A percentile compares a stretch with the other conserved stretches of the same genome.
These are phyloP conservation scores for Tetranychus truncatus DNA, from an alignment of 2,888 invertebrate genomes.

Conservation along the genomic window DNA sequence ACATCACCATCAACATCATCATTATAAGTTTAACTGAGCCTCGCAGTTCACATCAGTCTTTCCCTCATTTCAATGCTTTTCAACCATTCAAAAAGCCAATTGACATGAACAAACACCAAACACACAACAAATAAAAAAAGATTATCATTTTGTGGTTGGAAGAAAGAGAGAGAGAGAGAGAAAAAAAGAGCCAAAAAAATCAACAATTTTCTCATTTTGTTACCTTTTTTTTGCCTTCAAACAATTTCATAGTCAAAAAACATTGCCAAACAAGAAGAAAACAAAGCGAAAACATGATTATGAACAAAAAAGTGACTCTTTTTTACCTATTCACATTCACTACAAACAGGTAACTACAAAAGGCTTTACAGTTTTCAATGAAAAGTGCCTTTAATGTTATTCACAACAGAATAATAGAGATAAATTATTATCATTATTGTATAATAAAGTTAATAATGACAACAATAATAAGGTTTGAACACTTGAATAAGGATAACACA, in stretches of 20 bases:
- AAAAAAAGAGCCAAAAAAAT: background rate
- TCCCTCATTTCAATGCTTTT: background rate
- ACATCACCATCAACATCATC: background rate
- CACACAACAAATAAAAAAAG: background rate
- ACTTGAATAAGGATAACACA: too few species aligned
- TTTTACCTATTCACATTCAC: background rate
- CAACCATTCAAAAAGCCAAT: background rate
- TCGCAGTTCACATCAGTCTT: background rate
- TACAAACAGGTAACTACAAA: too few species aligned
- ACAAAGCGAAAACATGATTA: background rate
- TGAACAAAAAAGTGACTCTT: background rate
- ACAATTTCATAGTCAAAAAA: background rate
- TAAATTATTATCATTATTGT: too few species aligned
- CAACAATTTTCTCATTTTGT: background rate
- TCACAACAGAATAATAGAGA: too few species aligned
- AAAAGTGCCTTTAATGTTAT: too few species aligned
- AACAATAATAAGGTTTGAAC: too few species aligned
- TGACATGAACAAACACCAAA: background rate
- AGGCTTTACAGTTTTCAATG: too few species aligned
- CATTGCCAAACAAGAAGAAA: background rate
- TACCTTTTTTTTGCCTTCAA: background rate
- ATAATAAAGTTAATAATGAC: too few species aligned
- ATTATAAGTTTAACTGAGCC: background rate
- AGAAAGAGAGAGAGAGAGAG: too few species aligned
- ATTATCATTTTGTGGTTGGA: background rate